These are phyloP conservation scores for Chromis chromis DNA, from an alignment of 2,797 vertebrate genomes.

Conservation along the genomic window DNA sequence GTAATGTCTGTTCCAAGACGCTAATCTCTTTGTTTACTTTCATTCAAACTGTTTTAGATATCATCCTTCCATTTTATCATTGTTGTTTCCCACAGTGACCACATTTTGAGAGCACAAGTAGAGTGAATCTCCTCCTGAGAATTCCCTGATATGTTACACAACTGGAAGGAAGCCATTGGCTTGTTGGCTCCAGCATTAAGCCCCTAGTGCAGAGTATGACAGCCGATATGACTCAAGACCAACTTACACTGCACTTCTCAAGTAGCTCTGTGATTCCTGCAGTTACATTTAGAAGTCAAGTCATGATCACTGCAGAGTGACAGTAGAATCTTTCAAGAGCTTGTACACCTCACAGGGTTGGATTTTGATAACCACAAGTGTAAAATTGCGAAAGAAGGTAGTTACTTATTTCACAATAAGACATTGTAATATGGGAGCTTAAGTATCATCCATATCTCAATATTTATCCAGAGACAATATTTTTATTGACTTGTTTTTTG, in stretches of 20 bases:
- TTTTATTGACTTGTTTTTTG: not conserved
- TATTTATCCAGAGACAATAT: not conserved
- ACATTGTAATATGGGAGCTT: not conserved
- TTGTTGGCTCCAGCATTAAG: conserved; percentile 36
- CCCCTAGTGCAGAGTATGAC: conserved; percentile 46
- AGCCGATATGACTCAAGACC: conserved; percentile 59
- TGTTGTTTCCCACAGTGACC: conserved; percentile 41
- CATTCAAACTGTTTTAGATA: too few relatives aligned
- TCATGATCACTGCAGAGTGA: conserved; percentile 49
- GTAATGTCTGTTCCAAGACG: too few relatives aligned
- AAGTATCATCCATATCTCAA: not conserved
- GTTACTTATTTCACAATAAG: conserved; percentile 6
- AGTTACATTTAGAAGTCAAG: conserved; percentile 52
- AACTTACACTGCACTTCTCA: conserved; percentile 61
- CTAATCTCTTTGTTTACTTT: too few relatives aligned
- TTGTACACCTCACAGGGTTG: conserved; percentile 18
- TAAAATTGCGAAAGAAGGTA: conserved; percentile 20
- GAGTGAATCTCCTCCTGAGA: conserved; percentile 42
- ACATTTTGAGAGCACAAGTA: conserved; percentile 17
- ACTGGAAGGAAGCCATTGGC: conserved; percentile 46
- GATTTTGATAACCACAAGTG: conserved; percentile 34
- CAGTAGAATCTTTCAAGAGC: conserved; percentile 52
- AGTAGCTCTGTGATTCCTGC: conserved; percentile 57
- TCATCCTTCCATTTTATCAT: conserved; percentile 26
- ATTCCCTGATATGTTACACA: conserved; percentile 39